Conservation (phyloP, 2,888 invertebrate species). For the Drosophila borealis region DNA sequence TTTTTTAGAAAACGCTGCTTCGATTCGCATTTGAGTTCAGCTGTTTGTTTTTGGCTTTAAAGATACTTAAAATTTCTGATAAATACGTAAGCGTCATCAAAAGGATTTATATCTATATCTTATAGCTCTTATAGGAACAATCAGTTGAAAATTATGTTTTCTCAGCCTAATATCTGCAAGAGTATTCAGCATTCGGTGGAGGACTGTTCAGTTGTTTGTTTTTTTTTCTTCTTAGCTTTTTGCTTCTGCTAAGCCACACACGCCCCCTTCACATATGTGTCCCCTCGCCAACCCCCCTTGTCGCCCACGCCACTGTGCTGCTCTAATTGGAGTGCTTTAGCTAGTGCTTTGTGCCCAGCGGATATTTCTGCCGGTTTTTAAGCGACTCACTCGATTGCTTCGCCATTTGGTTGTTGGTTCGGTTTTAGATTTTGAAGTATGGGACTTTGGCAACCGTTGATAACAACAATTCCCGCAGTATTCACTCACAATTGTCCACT, state of each 20-base stretch:
- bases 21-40: too few relatives aligned
- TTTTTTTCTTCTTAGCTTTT: conserved; percentile 3
- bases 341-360: conserved; percentile 46
- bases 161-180: too few relatives aligned
- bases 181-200: too few relatives aligned
- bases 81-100: too few relatives aligned
- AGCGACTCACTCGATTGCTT: conserved; percentile 43
- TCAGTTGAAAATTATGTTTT: too few relatives aligned
- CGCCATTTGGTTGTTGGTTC: conserved; percentile 11
- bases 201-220: neutral
- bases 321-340: conserved; percentile 61
- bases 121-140: too few relatives aligned
- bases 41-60: too few relatives aligned
- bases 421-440: neutral
- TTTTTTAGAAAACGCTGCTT: too few relatives aligned
- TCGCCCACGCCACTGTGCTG: conserved; percentile 6
- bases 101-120: too few relatives aligned
- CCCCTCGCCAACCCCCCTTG: neutral
- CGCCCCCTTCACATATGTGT: neutral
- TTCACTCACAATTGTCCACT: conserved; percentile 34
- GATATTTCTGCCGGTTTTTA: conserved; percentile 38
- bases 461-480: conserved; percentile 8
- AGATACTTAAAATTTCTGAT: too few relatives aligned
- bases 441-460: conserved; percentile 25
- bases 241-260: conserved; percentile 15